These are phyloP conservation scores for Crenichthys baileyi DNA, from an alignment of 2,797 vertebrate genomes.

Conservation along the genomic window DNA sequence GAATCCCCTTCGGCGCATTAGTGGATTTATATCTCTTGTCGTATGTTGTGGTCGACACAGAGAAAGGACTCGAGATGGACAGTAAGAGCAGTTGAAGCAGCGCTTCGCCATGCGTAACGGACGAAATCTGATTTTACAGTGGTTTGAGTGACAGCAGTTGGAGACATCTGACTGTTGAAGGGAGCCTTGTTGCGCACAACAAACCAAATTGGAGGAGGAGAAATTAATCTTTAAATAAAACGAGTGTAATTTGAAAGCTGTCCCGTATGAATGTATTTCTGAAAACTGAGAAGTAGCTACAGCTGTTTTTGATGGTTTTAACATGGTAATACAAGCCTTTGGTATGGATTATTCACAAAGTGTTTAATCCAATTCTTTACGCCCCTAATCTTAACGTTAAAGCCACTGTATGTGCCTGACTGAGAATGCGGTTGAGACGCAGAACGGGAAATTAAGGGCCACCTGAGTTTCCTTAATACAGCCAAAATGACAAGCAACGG, in stretches of 20 bases:
- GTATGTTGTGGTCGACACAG: background rate
- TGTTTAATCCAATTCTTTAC: slow-evolving; percentile 28
- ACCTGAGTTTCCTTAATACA: slow-evolving; percentile 37
- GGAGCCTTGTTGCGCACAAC: slow-evolving; percentile 21
- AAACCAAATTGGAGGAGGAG: background rate
- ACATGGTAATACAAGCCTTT: slow-evolving; percentile 18
- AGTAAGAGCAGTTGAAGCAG: slow-evolving; percentile 14
- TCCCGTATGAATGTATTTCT: slow-evolving; percentile 40
- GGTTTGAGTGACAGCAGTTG: slow-evolving; percentile 35
- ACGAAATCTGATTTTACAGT: slow-evolving; percentile 19
- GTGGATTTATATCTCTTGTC: slow-evolving; percentile 30
- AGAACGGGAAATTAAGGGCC: slow-evolving; percentile 53
- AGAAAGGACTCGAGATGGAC: slow-evolving; percentile 15
- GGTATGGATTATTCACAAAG: slow-evolving; percentile 28
- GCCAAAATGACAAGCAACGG: slow-evolving; percentile 86
- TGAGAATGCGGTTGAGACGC: slow-evolving; percentile 64
- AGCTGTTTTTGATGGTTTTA: slow-evolving; percentile 6
- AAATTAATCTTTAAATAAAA: slow-evolving; percentile 16
- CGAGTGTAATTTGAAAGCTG: slow-evolving; percentile 37
- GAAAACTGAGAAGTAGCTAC: slow-evolving; percentile 49
- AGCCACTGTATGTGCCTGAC: slow-evolving; percentile 7
- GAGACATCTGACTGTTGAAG: slow-evolving; percentile 9
- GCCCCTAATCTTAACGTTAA: background rate
- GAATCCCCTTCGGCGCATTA: background rate
- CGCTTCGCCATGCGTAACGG: slow-evolving; percentile 41